phyloP scores from a whole-genome alignment of 2,797 vertebrate genomes.

The Scyliorhinus canicula region DNA sequence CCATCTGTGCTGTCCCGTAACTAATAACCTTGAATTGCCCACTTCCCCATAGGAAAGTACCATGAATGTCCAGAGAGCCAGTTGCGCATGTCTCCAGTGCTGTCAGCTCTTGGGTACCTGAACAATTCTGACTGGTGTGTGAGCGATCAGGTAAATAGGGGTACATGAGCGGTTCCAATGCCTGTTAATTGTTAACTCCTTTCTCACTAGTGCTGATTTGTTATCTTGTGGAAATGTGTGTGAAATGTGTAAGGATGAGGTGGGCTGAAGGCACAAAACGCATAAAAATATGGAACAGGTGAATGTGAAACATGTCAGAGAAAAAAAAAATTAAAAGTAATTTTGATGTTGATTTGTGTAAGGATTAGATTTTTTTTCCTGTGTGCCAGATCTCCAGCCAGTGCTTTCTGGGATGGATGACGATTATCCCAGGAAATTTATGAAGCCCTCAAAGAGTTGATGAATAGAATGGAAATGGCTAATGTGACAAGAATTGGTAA shows the following conservation, averaged over 20 bases:
- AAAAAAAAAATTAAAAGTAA: conserved; percentile 11
- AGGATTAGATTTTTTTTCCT: neutral
- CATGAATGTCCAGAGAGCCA: neutral
- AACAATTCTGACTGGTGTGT: no score
- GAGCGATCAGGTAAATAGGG: neutral
- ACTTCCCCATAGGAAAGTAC: neutral
- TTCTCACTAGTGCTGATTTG: conserved; percentile 26
- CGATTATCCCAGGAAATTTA: neutral
- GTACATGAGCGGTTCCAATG: neutral
- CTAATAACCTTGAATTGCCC: neutral
- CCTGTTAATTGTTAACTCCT: neutral
- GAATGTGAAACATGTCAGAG: conserved; percentile 15
- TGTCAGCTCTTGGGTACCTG: neutral
- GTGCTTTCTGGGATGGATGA: neutral
- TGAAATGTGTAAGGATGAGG: conserved; percentile 25
- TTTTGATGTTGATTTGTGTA: conserved; percentile 24
- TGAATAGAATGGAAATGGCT: neutral
- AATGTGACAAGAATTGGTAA: neutral
- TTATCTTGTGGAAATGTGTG: conserved; percentile 33
- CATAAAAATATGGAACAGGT: neutral
- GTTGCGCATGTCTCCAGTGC: neutral
- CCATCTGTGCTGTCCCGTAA: neutral
- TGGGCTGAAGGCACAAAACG: neutral
- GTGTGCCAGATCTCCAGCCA: neutral
- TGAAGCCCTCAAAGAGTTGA: neutral